phyloP scores from a whole-genome alignment of 1,140 invertebrate species.

The Drosophila hydei region DNA sequence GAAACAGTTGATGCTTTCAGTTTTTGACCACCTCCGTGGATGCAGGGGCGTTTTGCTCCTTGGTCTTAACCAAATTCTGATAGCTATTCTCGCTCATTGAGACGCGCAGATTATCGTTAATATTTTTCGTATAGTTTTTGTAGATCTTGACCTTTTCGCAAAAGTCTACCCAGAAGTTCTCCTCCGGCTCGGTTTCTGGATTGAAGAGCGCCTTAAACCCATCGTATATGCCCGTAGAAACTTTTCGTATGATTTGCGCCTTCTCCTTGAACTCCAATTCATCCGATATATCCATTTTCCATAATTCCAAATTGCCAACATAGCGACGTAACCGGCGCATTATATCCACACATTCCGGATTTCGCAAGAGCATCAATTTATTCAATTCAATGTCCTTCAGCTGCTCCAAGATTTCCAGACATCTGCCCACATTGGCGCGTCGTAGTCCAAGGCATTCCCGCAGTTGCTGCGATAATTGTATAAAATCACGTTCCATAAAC shows the following conservation, averaged over 20 bases:
- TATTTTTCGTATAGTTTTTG: slow-evolving; percentile 86
- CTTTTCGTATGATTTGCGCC: slow-evolving; percentile 87
- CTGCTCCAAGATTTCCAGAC: slow-evolving; percentile 86
- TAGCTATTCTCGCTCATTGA: slow-evolving; percentile 83
- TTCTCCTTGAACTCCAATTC: slow-evolving; percentile 87
- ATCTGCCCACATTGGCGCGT: slow-evolving; percentile 87
- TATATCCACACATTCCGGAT: slow-evolving; percentile 92
- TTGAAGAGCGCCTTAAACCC: slow-evolving; percentile 85
- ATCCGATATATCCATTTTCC: slow-evolving; percentile 88
- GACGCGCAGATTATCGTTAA: slow-evolving; percentile 85
- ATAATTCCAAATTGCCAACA: slow-evolving; percentile 89
- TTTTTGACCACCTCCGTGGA: slow-evolving; percentile 7
- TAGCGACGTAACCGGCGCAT: slow-evolving; percentile 89
- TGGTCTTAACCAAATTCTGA: slow-evolving; percentile 49
- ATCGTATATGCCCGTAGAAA: slow-evolving; percentile 87
- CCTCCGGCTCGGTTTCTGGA: slow-evolving; percentile 51
- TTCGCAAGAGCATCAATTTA: slow-evolving; percentile 92
- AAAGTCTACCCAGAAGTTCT: slow-evolving; percentile 87
- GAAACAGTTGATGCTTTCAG: slow-evolving; percentile 18
- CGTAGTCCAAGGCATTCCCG: slow-evolving; percentile 88
- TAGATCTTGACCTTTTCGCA: slow-evolving; percentile 86
- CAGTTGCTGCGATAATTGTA: slow-evolving; percentile 90
- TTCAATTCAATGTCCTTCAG: slow-evolving; percentile 88
- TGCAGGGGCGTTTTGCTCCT: slow-evolving; percentile 8
- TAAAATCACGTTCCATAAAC: slow-evolving; percentile 86